Conservation (phyloP, 2,113 vertebrate genomes). For the Actenoides hombroni region DNA sequence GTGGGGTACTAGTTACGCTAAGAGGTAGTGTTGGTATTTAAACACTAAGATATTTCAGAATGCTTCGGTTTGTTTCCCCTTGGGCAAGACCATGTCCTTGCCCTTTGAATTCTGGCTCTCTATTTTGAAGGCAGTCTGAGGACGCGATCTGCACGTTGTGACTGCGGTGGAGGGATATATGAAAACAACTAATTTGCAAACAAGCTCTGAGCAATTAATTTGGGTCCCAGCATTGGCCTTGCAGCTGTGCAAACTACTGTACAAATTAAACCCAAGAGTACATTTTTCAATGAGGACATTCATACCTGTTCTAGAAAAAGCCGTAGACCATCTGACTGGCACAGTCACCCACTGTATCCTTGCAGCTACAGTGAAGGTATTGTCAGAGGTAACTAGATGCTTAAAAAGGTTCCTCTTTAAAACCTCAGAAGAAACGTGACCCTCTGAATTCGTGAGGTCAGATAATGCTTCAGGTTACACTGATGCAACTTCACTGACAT, state of each 20-base stretch:
- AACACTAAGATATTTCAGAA: background rate
- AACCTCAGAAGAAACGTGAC: background rate
- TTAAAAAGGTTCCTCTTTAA: background rate
- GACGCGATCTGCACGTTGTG: background rate
- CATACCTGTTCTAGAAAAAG: background rate
- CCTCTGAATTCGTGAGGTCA: background rate
- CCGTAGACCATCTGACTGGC: background rate
- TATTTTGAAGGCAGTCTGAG: background rate
- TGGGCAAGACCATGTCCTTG: background rate
- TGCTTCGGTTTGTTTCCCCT: background rate
- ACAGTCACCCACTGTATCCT: background rate
- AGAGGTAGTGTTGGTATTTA: background rate
- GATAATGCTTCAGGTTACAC: background rate
- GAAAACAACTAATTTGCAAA: constrained; percentile 32
- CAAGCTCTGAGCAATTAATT: constrained; percentile 24
- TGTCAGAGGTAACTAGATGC: background rate
- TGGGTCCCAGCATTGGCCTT: background rate
- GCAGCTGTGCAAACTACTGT: background rate
- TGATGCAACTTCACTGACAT: background rate
- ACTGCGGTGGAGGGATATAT: background rate
- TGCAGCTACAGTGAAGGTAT: background rate
- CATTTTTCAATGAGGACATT: background rate
- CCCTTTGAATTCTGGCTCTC: constrained; percentile 6
- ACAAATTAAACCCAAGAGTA: background rate
- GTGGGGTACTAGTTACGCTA: background rate